Conservation (phyloP, 1,140 invertebrate species). For the Papilio dardanus region DNA sequence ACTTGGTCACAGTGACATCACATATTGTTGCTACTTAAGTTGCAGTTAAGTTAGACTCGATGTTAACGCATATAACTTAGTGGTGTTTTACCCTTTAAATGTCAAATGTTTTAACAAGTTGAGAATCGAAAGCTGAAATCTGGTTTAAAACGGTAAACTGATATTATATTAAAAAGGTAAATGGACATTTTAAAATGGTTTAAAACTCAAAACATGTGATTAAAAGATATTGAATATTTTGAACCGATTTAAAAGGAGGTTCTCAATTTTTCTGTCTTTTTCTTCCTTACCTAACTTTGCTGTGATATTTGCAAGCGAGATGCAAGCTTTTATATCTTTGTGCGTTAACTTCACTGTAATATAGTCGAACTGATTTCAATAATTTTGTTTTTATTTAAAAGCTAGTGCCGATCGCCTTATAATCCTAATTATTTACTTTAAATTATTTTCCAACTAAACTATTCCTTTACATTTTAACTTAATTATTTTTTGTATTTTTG, state of each 20-base stretch:
- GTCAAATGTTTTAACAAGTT: conserved; percentile 18
- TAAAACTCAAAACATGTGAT: background rate
- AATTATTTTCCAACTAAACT: too few species aligned
- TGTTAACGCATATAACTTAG: background rate
- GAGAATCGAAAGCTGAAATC: background rate
- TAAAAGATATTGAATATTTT: background rate
- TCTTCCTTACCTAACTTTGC: too few species aligned
- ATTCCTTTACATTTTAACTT: too few species aligned
- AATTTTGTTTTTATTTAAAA: too few species aligned
- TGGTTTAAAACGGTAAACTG: background rate
- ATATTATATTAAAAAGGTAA: too few species aligned
- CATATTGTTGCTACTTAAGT: background rate
- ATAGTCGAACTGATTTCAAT: too few species aligned
- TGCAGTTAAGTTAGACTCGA: background rate
- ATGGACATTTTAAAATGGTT: background rate
- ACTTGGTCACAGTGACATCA: conserved; percentile 1
- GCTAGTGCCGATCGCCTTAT: too few species aligned
- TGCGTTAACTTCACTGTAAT: too few species aligned
- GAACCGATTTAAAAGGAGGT: background rate
- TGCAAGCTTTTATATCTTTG: too few species aligned
- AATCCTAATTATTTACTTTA: too few species aligned
- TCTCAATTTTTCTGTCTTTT: background rate
- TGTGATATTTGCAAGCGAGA: too few species aligned
- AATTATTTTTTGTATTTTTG: too few species aligned
- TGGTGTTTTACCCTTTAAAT: conserved; percentile 10